Evolutionary conservation across 2,113 vertebrate genomes (phyloP).

Genomic region (Ivindomyrus marchei): DNA sequence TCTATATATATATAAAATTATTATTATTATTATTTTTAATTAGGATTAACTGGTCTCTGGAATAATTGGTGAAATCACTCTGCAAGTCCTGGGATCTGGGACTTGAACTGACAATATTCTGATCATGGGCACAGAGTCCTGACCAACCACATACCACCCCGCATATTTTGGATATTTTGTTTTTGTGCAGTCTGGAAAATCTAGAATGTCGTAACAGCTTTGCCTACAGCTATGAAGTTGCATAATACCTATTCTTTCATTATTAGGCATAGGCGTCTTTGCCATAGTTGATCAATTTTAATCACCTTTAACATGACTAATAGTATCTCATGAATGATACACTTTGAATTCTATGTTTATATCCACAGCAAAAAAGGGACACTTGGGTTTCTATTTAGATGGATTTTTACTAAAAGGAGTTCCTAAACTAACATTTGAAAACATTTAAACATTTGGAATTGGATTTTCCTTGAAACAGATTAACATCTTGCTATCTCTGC

Average conservation of each 20-base stretch:
- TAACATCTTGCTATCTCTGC: not conserved
- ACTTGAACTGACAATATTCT: not conserved
- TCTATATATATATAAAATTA: no score
- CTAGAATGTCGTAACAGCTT: not conserved
- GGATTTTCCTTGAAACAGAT: not conserved
- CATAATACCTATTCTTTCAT: not conserved
- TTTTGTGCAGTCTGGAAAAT: slow-evolving; percentile 9
- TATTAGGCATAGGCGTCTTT: not conserved
- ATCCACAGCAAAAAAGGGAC: not conserved
- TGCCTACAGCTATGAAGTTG: not conserved
- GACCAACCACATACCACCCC: not conserved
- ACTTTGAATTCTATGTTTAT: not conserved
- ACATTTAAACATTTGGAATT: not conserved
- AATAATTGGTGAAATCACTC: not conserved
- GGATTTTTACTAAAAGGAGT: not conserved
- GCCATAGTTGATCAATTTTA: not conserved
- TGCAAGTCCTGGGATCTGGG: not conserved
- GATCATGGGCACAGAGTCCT: not conserved
- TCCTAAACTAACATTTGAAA: not conserved
- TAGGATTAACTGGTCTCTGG: not conserved
- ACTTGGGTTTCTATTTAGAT: not conserved
- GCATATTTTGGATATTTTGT: not conserved
- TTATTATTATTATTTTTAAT: no score
- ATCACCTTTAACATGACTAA: not conserved
- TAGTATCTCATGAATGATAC: not conserved